Base-by-base conservation (phyloP, 2,797 vertebrate genomes). In the Megaceryle alcyon region DNA sequence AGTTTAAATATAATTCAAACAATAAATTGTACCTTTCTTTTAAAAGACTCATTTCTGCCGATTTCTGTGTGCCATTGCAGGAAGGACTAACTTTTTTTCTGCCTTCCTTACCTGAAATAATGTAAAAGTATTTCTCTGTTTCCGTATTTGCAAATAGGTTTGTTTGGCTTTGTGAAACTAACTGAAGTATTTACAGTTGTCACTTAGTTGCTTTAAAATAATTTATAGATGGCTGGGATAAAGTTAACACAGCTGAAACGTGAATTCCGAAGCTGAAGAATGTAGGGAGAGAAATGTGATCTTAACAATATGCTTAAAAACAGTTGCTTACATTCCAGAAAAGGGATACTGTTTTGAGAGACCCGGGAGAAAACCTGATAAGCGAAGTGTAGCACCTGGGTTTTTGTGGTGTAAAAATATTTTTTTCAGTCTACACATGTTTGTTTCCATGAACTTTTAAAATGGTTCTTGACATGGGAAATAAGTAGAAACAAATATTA, bases 1-100 rank as follows among this genome's bases (percentile, higher is more conserved):
- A 16, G 19, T 15, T 51, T 10, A 25, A 20, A 23, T 7, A 3
- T 14, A 6, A 23, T 9, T 60, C 7, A 0, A 4, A 4, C 29
- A 0, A 13, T 25, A 6, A 28, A 1, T 4, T 15, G 26, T 29
- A 3, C 17, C 3, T 22, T 44, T 9, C 20, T 14, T 41, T 7
- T 8, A 13, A 4, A 5, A 8, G 33, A 9, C 12, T 37, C 0
- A 0, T 37, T 46, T 20, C 37, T 75, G 29, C 31, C 1, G 6
- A 0, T 37, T 57, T 18, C n/a, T 12, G 4, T 12, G 14, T 10
- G 72, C 39, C 28, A 0, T 21, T 64, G 3, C 35, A 7, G 3
- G 10, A 28, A 65, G n/a, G 17, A 12, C 2, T 54, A 4, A 9
- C 12, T 31, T 2, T 7, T 7, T 15, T 39, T 14, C 8, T 15